phyloP scores from a whole-genome alignment of 2,113 vertebrate genomes.

The Sapajus apella region DNA sequence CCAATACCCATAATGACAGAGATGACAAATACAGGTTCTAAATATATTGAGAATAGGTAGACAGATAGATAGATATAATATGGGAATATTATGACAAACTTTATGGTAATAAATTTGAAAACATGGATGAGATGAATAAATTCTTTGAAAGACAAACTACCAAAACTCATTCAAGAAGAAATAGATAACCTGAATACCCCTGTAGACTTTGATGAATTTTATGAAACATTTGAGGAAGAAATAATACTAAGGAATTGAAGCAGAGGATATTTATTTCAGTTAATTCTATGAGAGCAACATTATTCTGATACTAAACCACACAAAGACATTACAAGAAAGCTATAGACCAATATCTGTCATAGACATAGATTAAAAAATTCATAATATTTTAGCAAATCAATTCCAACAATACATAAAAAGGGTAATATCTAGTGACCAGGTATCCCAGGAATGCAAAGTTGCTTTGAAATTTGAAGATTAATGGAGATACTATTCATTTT shows the following conservation, averaged over 20 bases:
- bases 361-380: not conserved
- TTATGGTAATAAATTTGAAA: not conserved
- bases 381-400: not conserved
- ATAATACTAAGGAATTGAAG: not conserved
- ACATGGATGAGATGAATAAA: not conserved
- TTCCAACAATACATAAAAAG: not conserved
- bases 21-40: not conserved
- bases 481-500: conserved; percentile 15
- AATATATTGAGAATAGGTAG: not conserved
- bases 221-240: not conserved
- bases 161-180: not conserved
- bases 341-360: not conserved
- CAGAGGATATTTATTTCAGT: not conserved
- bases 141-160: not conserved
- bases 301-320: not conserved
- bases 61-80: not conserved
- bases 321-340: not conserved
- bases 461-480: not conserved
- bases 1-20: not conserved
- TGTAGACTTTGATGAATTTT: not conserved
- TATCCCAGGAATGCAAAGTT: not conserved
- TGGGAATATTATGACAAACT: not conserved
- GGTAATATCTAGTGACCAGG: not conserved
- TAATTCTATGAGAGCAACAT: not conserved
- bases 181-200: not conserved